Conservation (phyloP, 2,113 vertebrate genomes). For the Silurus asotus region DNA sequence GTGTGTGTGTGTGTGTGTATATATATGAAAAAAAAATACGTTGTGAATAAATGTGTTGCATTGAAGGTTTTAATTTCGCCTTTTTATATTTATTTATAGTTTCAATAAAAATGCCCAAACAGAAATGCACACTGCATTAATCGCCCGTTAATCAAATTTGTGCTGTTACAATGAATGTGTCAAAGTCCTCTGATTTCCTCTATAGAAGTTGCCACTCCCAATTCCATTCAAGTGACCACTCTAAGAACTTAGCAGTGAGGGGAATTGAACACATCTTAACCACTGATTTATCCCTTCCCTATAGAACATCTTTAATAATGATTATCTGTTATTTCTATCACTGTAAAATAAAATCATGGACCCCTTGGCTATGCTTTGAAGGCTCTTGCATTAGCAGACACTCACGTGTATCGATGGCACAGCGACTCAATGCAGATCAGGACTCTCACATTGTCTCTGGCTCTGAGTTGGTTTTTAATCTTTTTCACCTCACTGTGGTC, state of each 20-base stretch:
- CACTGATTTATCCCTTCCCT: too few species aligned
- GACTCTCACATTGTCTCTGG: conserved; percentile 82
- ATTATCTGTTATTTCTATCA: not conserved
- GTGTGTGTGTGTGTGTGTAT: too few species aligned
- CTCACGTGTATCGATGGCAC: conserved; percentile 90
- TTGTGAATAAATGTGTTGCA: too few species aligned
- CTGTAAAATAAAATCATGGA: not conserved
- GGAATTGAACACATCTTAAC: too few species aligned
- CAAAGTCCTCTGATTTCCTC: not conserved
- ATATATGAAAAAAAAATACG: too few species aligned
- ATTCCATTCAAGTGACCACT: not conserved
- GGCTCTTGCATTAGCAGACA: conserved; percentile 1
- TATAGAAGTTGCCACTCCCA: not conserved
- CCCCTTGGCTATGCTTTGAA: not conserved
- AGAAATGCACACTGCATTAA: too few species aligned
- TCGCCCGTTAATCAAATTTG: too few species aligned
- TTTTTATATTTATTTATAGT: too few species aligned
- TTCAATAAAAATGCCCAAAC: too few species aligned
- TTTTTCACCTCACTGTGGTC: conserved; percentile 87
- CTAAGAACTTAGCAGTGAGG: not conserved
- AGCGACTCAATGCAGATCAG: conserved; percentile 94
- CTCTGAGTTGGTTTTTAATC: conserved; percentile 79
- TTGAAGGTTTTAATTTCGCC: too few species aligned
- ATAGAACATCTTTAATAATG: not conserved
- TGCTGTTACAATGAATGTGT: too few species aligned